Evolutionary conservation across 2,797 vertebrate species (phyloP), one percentile per base, ranked within the genome.

Genomic region (Nyctibius grandis): DNA sequence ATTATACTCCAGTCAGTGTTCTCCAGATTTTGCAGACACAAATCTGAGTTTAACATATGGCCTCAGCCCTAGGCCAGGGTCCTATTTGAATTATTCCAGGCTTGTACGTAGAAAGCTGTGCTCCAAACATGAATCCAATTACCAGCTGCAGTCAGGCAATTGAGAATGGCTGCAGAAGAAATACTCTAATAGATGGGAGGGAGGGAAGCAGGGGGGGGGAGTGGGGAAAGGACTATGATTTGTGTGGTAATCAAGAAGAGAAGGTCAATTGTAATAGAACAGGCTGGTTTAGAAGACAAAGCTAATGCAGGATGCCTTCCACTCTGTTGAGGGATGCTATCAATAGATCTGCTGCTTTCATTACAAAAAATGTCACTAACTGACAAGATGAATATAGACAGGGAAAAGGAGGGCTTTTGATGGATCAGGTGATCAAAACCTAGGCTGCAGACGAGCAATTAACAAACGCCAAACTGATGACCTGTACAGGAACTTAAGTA

Each of bases 201-300:
- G 53, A 68, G 87, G 51, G 44, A 88, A 70, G 42, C 53, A 72
- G 92, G 36, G 75, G 70, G 70, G 94, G 76, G 68, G 92, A 81
- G 78, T 21, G 78, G 74, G 72, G 78, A 94, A 89, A 96, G 75
- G 92, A 91, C 95, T 96, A 63, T 98, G 98, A 98, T 98, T 98
- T 98, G 97, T 98, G 97, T 94, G 85, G 96, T 97, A 97, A 98
- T 98, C 97, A 98, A 93, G 93, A 96, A 85, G 93, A 97, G 97
- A 98, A 98, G 98, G 98, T 98, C 98, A 98, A 96, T 97, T 97
- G 97, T 97, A 98, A 98, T 97, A 97, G 97, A 97, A 95, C 97
- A 93, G 97, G 95, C 96, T 97, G 96, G 91, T 97, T 98, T 97
- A 88, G 91, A 95, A 96, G 96, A 96, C 96, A 96, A 96, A 97